These are phyloP conservation scores for Labeo calbasu DNA, from an alignment of 2,797 vertebrate genomes.

Conservation along the genomic window DNA sequence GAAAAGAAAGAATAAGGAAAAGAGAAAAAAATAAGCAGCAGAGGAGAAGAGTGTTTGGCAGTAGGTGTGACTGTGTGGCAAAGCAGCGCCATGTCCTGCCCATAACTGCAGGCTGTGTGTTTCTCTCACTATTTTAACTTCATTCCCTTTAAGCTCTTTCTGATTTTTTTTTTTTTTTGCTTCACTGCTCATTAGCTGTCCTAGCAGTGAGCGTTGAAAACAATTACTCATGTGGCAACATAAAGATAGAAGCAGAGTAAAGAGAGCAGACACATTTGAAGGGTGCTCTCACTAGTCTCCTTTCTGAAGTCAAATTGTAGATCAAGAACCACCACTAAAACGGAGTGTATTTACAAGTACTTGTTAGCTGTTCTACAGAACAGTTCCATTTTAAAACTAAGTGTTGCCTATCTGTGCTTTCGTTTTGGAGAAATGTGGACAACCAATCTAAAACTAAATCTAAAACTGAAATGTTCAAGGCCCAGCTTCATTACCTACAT, in stretches of 20 bases:
- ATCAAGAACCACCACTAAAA: not conserved
- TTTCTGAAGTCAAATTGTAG: not conserved
- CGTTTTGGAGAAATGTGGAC: not conserved
- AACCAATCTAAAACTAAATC: not conserved
- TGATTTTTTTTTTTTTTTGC: not conserved
- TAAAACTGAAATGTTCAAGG: too few species aligned
- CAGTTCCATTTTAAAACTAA: not conserved
- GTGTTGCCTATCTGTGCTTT: too few species aligned
- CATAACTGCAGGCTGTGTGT: conserved; percentile 49
- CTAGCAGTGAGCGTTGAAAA: not conserved
- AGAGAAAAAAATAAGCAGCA: not conserved
- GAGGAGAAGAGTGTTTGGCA: not conserved
- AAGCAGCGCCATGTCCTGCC: conserved; percentile 24
- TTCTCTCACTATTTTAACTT: conserved; percentile 34
- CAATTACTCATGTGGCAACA: not conserved
- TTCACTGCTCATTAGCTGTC: not conserved
- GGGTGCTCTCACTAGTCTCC: not conserved
- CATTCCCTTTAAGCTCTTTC: not conserved
- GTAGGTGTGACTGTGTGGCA: conserved; percentile 12
- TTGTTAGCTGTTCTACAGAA: too few species aligned
- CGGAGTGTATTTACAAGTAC: not conserved
- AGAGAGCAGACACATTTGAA: not conserved
- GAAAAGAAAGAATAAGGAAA: not conserved
- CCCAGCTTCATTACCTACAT: too few species aligned
- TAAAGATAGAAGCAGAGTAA: conserved; percentile 6